Conservation (phyloP, 2,888 invertebrate genomes). For the Agrilus cyanescens region DNA sequence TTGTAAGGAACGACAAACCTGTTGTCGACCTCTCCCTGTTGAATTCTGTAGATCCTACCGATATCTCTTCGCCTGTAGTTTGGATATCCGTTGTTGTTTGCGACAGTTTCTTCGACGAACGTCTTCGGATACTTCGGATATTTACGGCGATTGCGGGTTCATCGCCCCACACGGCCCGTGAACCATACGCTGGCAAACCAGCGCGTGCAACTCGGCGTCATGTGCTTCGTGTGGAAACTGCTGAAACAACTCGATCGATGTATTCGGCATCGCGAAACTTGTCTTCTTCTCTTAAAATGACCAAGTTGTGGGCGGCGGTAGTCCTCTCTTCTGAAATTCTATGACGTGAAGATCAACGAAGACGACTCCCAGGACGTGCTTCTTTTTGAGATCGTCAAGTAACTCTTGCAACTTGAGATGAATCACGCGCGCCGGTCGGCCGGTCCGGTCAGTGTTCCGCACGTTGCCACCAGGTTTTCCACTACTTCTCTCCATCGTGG, state of each 20-base stretch:
- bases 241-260: conserved; percentile 8
- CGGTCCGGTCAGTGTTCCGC: conserved; percentile 26
- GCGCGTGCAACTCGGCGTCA: conserved; percentile 20
- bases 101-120: no score
- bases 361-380: conserved; percentile 7
- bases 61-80: conserved; percentile 17
- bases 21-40: no score
- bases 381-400: conserved; percentile 5
- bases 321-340: conserved; percentile 5
- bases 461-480: conserved; percentile 21
- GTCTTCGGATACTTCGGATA: background rate
- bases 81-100: conserved; percentile 20
- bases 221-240: conserved; percentile 24
- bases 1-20: conserved; percentile 24
- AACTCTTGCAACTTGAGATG: conserved; percentile 10
- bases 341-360: conserved; percentile 1
- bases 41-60: conserved; percentile 10
- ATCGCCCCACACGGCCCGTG: conserved; percentile 7
- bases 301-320: conserved; percentile 5
- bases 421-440: conserved; percentile 21
- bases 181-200: conserved; percentile 21
- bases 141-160: conserved; percentile 3
- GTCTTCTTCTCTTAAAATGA: background rate
- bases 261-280: background rate
- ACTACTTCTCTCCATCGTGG: conserved; percentile 31